A percentile compares a stretch with the other conserved stretches of the same genome.
phyloP scores from a whole-genome alignment of 2,888 invertebrate genomes.

The Drosophila atroscutellata region DNA sequence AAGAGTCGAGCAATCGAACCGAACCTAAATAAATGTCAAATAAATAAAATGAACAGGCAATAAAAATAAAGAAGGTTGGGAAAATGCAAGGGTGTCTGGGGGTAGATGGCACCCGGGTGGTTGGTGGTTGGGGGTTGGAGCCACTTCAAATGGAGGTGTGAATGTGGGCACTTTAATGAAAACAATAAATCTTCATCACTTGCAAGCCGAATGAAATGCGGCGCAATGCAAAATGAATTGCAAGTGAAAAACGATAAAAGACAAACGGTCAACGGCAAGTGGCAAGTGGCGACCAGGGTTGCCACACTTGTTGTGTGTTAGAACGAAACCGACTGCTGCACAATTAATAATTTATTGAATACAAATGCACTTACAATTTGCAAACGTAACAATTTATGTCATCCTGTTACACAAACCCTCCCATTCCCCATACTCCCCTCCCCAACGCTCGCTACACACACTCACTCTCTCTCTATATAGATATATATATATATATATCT shows the following conservation, averaged over 20 bases:
- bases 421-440: neutral
- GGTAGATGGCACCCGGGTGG: neutral
- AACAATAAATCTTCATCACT: constrained; percentile 78
- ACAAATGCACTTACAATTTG: constrained; percentile 68
- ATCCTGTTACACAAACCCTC: constrained; percentile 27
- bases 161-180: constrained; percentile 77
- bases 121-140: neutral
- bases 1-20: constrained; percentile 42
- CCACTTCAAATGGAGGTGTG: constrained; percentile 66
- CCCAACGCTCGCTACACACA: neutral
- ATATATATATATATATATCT: neutral
- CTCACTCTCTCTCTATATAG: neutral
- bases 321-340: neutral
- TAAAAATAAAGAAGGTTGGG: constrained; percentile 49
- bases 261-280: constrained; percentile 20
- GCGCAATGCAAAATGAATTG: constrained; percentile 49
- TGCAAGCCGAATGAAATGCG: constrained; percentile 45
- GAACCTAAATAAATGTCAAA: constrained; percentile 74
- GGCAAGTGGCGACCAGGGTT: constrained; percentile 15
- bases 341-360: constrained; percentile 69
- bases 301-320: neutral
- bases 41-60: constrained; percentile 73
- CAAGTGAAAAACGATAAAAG: constrained; percentile 27
- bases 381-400: constrained; percentile 61
- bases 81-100: neutral